Evolutionary conservation across 2,113 vertebrate species (phyloP).

Genomic region (Hydrolagus affinis): DNA sequence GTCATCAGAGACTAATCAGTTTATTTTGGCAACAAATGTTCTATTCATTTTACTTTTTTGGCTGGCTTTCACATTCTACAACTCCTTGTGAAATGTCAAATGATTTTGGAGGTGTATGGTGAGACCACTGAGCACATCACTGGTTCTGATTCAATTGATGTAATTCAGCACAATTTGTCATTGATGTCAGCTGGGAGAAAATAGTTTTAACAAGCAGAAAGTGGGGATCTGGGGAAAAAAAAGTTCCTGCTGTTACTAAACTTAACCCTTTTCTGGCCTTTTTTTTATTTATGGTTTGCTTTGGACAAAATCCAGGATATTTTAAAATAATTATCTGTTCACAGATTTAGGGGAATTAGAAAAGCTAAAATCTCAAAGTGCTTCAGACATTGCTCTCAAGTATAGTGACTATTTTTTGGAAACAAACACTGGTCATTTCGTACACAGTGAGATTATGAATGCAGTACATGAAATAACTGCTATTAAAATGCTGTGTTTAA

Average conservation of each 20-base stretch:
- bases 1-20: slow-evolving; percentile 15
- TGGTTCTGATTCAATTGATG: slow-evolving; percentile 7
- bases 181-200: slow-evolving; percentile 11
- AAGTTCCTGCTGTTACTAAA: neutral
- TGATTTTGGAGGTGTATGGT: neutral
- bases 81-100: slow-evolving; percentile 24
- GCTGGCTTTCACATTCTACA: neutral
- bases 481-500: too few relatives aligned
- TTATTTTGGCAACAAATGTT: slow-evolving; percentile 2
- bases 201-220: neutral
- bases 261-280: neutral
- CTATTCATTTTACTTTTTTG: slow-evolving; percentile 23
- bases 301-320: neutral
- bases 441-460: too few relatives aligned
- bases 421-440: too few relatives aligned
- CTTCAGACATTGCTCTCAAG: too few relatives aligned
- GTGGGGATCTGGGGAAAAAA: neutral
- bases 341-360: too few relatives aligned
- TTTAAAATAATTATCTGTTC: neutral
- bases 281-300: neutral
- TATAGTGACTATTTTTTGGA: too few relatives aligned
- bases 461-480: too few relatives aligned
- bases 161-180: slow-evolving; percentile 25
- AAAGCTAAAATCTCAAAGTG: too few relatives aligned
- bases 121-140: neutral